A percentile compares a stretch with the other conserved stretches of the same genome.
Conservation (phyloP, 2,888 invertebrate genomes). For the Brachyptera putata region DNA sequence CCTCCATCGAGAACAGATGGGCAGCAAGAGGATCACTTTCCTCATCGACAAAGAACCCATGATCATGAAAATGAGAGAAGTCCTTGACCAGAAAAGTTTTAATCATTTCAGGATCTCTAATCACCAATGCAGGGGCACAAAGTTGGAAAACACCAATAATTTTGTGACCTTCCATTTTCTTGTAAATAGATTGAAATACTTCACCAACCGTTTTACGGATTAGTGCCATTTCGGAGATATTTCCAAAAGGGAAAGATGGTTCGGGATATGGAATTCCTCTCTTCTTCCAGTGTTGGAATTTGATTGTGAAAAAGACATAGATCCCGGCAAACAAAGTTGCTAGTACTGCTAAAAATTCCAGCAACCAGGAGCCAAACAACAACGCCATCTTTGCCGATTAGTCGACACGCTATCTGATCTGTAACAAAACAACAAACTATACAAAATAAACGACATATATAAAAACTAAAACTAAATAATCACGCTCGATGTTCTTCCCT, state of each 20-base stretch:
- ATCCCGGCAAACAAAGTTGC: too few species aligned
- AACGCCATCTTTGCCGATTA: too few species aligned
- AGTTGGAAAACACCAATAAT: slow-evolving; percentile 23
- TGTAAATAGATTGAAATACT: slow-evolving; percentile 56
- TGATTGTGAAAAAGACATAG: too few species aligned
- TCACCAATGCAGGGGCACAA: slow-evolving; percentile 53
- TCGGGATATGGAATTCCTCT: too few species aligned
- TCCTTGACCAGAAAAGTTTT: slow-evolving; percentile 59
- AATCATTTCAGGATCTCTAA: slow-evolving; percentile 59
- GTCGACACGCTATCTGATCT: too few species aligned
- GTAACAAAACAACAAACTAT: too few species aligned
- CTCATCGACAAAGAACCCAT: slow-evolving; percentile 59
- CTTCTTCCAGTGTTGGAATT: too few species aligned
- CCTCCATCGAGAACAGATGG: slow-evolving; percentile 55
- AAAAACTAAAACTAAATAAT: too few species aligned
- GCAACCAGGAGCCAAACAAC: too few species aligned
- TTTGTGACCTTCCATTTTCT: slow-evolving; percentile 35
- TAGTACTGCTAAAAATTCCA: too few species aligned
- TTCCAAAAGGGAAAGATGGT: slow-evolving; percentile 60
- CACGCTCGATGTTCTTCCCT: too few species aligned
- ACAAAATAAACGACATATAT: too few species aligned
- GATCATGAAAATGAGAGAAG: slow-evolving; percentile 63
- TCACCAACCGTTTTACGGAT: slow-evolving; percentile 54
- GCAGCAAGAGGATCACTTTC: slow-evolving; percentile 56
- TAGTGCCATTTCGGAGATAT: slow-evolving; percentile 52